Base-by-base conservation (phyloP, 2,888 invertebrate genomes). In the Mythimna albipuncta region DNA sequence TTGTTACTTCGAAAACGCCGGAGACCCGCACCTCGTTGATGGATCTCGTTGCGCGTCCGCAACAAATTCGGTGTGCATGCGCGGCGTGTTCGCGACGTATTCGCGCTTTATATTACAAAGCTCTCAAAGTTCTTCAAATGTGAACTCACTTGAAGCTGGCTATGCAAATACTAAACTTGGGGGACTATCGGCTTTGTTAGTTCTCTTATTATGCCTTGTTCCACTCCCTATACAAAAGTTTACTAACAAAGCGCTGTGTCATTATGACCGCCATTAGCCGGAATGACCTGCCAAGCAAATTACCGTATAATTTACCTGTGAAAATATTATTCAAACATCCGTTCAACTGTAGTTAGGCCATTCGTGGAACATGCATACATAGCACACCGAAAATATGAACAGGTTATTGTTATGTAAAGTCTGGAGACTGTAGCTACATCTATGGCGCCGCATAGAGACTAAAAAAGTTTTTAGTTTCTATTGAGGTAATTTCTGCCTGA, bases 251-350 rank as follows among this genome's bases (percentile, higher is more conserved):
- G 13, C n/a, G 21, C 35, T 21, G 26, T 63, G 19, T 54, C 44
- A 62, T 76, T 76, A 64, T 57, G 6, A 2, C 52, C 9, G 41
- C 47, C 47, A 77, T 67, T 77, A 66, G 38, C 32, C 54, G 9
- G 13, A 72, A 66, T 72, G 54, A 38, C 50, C 35, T 35, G 64
- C 10, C 63, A 21, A 54, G 61, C 58, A 52, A 77, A 72, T 77
- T 57, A 67, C 16, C 50, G 44, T 11, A 61, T 72, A 72, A 72
- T 67, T 63, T 67, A 64, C 58, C 55, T 41, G 26, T 67, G 66
- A 77, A 71, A 61, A 58, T 76, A 63, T 62, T 54, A 38, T 63
- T 63, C 38, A 57, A 71, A 76, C 71, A 70, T 76, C 76, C 76
- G 71, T 11, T 41, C 54, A 58, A 44, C 21, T 75, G 62, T 32